Conservation (phyloP, 2,888 invertebrate species). For the Elmis aenea region DNA sequence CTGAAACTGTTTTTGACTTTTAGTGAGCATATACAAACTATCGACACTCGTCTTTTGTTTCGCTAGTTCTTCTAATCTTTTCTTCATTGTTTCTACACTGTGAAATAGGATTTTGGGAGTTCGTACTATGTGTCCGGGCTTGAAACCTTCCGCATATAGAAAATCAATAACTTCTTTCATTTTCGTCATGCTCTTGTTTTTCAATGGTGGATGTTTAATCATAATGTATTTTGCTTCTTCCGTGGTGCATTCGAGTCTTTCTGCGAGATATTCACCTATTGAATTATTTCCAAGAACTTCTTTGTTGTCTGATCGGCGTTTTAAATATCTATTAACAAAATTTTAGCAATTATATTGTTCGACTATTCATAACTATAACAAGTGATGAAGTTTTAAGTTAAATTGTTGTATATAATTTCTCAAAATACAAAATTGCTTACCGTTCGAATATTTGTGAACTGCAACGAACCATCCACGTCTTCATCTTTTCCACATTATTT, state of each 20-base stretch:
- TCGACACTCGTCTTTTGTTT: conserved; percentile 33
- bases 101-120: conserved; percentile 47
- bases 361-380: too few relatives aligned
- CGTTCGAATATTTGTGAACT: conserved; percentile 37
- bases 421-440: too few relatives aligned
- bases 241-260: conserved; percentile 39
- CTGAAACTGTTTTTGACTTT: conserved; percentile 41
- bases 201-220: conserved; percentile 41
- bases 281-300: conserved; percentile 42
- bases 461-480: conserved; percentile 50
- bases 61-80: conserved; percentile 39
- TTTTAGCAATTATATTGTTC: too few relatives aligned
- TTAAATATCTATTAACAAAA: conserved; percentile 43
- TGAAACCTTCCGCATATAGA: conserved; percentile 43
- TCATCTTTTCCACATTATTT: conserved; percentile 39
- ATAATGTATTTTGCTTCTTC: conserved; percentile 37
- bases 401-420: too few relatives aligned
- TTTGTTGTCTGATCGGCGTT: conserved; percentile 39
- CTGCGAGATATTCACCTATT: conserved; percentile 42
- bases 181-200: conserved; percentile 43
- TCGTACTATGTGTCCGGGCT: conserved; percentile 39
- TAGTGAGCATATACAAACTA: conserved; percentile 39
- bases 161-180: conserved; percentile 46
- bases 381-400: too few relatives aligned
- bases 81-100: conserved; percentile 42